Base-by-base conservation (phyloP, 2,888 invertebrate genomes). In the Tenthredo scrophulariae region DNA sequence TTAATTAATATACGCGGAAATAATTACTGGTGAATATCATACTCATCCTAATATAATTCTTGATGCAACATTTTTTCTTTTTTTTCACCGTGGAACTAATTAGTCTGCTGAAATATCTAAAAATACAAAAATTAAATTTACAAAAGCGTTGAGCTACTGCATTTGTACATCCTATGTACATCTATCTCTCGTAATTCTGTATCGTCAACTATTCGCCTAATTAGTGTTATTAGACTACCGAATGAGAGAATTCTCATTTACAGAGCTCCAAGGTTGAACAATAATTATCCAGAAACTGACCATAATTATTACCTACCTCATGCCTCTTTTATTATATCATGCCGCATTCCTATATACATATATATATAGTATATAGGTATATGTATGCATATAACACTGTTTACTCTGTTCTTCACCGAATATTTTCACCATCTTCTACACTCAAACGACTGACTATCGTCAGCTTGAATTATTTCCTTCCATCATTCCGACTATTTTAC, bases 231-330 rank as follows among this genome's bases (percentile, higher is more conserved):
- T 54, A 18, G 77, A 77, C 33, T 18, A 43, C 10, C 26, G 9
- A 72, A 13, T 18, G 15, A 54, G 26, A 77, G 29, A 77, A 77
- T 77, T 77, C 77, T 77, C 77, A 77, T 77, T 54, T 54, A 77
- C 29, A 62, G 26, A 22, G 26, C 18, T 29, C 13, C 50, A 77
- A 77, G 77, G 50, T 77, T 77, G n/a, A 74, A 74, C 13, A 74
- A 77, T 77, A 77, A 77, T 77, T 77, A 77, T 29, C 54, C n/a
- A 77, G 77, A 54, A 77, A 50, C 77, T 54, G 18, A n/a, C 7
- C n/a, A n/a, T 77, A 54, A 77, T 77, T 26, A 77, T 77, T 54
- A 77, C 9, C 37, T 72, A 72, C 43, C 40, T 37, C 26, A 4
- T 33, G 46, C 29, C 37, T 74, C 7, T 43, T 43, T 40, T 74